Base-by-base conservation (phyloP, 2,888 invertebrate genomes). In the Melanchra persicariae region DNA sequence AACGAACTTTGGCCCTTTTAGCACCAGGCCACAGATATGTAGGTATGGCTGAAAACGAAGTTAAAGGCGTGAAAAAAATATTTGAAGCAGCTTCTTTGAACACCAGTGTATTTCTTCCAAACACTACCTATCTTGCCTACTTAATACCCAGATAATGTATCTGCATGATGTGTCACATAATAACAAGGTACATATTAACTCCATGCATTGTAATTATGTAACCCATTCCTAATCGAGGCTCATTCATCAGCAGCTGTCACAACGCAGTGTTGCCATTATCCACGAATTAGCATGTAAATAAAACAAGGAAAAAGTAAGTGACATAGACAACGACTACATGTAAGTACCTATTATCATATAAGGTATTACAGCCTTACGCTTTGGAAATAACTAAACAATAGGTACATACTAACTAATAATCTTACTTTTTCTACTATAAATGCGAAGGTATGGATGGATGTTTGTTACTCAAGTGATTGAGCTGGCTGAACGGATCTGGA, bases 261-360 rank as follows among this genome's bases (percentile, higher is more conserved):
- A 51, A 10, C 10, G 22, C 43, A 65, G 61, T 55, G 64, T 59
- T 59, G 60, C 55, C 45, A 67, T 70, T 70, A 66, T 78, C 17
- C 26, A 24, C 24, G 30, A 75, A 75, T 71, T 67, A 64, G 12
- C 52, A 64, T 70, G 63, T 24, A 51, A 66, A 78, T 74, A 52
- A 52, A 47, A 68, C 45, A 52, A 60, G 51, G 37, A 47, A 70
- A 69, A 74, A 52, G 24, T 45, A 57, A 47, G 55, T 2, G 45
- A 45, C 9, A 51, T 45, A 59, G 57, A 74, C 24, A 65, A 60
- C 19, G 22, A 24, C 12, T 34, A 54, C 22, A 24, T 68, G 30
- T n/a, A n/a, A n/a, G n/a, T n/a, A n/a, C n/a, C n/a, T 7, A 61
- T 74, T 47, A 66, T 19, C 37, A 58, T 51, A 15, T n/a, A n/a